Base-by-base conservation (phyloP, 2,113 vertebrate genomes). In the Archilochus colubris region DNA sequence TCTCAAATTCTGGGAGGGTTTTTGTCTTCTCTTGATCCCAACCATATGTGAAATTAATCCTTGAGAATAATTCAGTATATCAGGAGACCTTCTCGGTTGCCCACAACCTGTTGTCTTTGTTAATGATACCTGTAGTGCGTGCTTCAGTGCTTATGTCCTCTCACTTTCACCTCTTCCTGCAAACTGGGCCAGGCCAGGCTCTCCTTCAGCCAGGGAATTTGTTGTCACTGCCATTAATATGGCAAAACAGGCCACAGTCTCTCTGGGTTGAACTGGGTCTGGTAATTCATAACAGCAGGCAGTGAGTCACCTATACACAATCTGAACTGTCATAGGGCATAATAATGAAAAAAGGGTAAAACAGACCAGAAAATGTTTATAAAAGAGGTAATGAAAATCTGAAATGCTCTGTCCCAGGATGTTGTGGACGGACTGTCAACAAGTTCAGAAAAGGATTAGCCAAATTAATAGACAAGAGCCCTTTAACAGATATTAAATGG, bases 271-370 rank as follows among this genome's bases (percentile, higher is more conserved):
- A 86, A 54, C 18, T 81, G 40, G 16, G 38, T 68, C 3, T 16
- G 48, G 30, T 91, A 88, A 91, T 93, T 82, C 33, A 10, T 77
- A 82, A 23, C 48, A 86, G 55, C 73, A 79, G 36, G 75, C 66
- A 54, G n/a, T 38, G 58, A 69, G 28, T 67, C 63, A 74, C 75
- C 17, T 85, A 24, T 44, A 55, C 22, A 77, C 84, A 75, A 82
- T 82, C 20, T 80, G 68, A 89, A 79, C 61, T 66, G 38, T 68
- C 46, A 73, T 1, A 72, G 1, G n/a, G 17, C 31, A 66, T 62
- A 82, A 72, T 40, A 68, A 62, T 51, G 23, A 59, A 66, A 63
- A 53, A 68, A 72, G 46, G 9, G 15, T 17, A 69, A 75, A 87
- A 73, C 7, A 54, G n/a, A 48, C 17, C 30, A 85, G 84, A 67